phyloP scores from a whole-genome alignment of 2,888 invertebrate species.

The Drosophila pseudotalamancana region DNA sequence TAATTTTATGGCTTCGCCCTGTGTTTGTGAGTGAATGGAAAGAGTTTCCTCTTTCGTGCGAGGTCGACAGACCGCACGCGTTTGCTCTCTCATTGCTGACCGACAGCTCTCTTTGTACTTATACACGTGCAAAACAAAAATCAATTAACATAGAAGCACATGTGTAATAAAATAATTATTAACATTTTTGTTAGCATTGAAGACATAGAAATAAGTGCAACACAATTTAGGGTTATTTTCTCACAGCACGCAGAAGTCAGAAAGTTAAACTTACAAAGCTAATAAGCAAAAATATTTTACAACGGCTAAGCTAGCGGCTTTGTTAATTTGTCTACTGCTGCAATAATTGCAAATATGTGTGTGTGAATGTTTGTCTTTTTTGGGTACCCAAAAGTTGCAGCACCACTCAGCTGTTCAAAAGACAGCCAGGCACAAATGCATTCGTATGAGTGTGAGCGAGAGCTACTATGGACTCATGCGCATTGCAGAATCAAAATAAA shows the following conservation, averaged over 20 bases:
- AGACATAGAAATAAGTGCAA: conserved; percentile 2
- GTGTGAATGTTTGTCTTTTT: conserved; percentile 4
- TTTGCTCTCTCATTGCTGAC: conserved; percentile 27
- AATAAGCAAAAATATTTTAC: conserved; percentile 16
- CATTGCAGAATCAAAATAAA: conserved; percentile 34
- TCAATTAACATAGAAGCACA: conserved; percentile 69
- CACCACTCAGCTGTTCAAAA: conserved; percentile 65
- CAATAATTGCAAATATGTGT: conserved; percentile 38
- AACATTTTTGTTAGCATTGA: conserved; percentile 15
- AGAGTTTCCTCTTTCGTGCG: too few species aligned
- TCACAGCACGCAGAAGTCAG: conserved; percentile 11
- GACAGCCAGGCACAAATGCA: conserved; percentile 37
- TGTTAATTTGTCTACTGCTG: conserved; percentile 31
- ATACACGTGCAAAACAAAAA: conserved; percentile 63
- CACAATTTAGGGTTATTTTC: conserved; percentile 19
- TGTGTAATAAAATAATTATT: conserved; percentile 50
- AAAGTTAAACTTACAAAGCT: conserved; percentile 21
- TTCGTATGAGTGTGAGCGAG: conserved; percentile 16
- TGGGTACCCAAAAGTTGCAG: conserved; percentile 42
- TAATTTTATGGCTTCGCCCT: conserved; percentile 52
- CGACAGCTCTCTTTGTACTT: conserved; percentile 44
- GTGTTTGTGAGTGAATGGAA: conserved; percentile 27
- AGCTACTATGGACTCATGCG: conserved; percentile 56
- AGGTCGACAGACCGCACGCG: conserved; percentile 51
- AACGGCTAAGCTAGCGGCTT: conserved; percentile 35